Conservation (phyloP, 2,888 invertebrate genomes). For the Entomobrya multifasciata region DNA sequence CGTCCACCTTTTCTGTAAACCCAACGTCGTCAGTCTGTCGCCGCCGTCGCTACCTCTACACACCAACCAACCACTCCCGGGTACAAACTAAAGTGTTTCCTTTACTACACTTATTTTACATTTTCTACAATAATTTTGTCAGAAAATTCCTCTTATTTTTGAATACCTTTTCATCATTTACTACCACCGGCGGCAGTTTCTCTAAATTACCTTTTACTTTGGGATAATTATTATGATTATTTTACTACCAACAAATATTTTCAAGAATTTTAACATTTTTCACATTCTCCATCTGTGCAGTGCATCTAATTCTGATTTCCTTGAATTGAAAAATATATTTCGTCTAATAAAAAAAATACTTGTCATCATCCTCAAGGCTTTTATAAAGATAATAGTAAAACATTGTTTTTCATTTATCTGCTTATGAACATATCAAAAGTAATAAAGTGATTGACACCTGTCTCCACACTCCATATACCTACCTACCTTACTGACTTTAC, state of each 20-base stretch:
- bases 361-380: too few relatives aligned
- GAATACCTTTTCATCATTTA: neutral
- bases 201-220: neutral
- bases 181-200: neutral
- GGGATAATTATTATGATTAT: neutral
- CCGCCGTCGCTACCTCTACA: slow-evolving; percentile 3
- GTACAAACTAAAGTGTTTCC: neutral
- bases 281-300: neutral
- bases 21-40: slow-evolving; percentile 17
- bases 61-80: neutral
- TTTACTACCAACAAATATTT: neutral
- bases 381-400: too few relatives aligned
- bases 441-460: slow-evolving; percentile 52
- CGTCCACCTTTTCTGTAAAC: neutral
- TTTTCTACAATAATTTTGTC: too few relatives aligned
- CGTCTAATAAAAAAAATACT: too few relatives aligned
- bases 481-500: neutral
- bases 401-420: too few relatives aligned
- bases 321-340: too few relatives aligned
- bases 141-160: neutral
- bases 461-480: too few relatives aligned
- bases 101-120: neutral
- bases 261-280: neutral
- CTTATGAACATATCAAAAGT: too few relatives aligned
- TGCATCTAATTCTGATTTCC: too few relatives aligned